Conservation (phyloP, 2,113 vertebrate species). For the Malurus melanocephalus region DNA sequence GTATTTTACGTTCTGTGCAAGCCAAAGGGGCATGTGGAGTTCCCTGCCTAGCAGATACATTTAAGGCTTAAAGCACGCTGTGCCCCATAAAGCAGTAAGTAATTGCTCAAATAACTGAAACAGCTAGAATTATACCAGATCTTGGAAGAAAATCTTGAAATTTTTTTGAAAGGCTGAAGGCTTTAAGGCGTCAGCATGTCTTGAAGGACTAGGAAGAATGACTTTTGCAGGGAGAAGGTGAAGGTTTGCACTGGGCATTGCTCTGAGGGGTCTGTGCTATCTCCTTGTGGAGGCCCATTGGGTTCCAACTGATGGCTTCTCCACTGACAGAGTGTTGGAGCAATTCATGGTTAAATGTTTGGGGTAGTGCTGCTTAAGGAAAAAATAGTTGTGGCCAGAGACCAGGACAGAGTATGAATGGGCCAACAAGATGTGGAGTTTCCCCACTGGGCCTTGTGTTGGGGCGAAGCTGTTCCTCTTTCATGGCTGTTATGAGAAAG, state of each 20-base stretch:
- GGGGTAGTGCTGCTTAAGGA: neutral
- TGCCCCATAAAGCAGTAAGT: conserved; percentile 6
- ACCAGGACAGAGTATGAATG: neutral
- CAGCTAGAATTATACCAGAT: neutral
- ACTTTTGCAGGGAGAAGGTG: neutral
- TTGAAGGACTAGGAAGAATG: neutral
- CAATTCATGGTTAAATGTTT: neutral
- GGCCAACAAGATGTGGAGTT: neutral
- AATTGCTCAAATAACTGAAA: neutral
- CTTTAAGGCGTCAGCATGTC: neutral
- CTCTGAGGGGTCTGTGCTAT: neutral
- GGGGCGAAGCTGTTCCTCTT: rapidly evolving
- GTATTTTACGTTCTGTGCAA: conserved; percentile 15
- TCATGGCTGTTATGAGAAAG: neutral
- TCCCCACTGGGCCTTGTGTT: neutral
- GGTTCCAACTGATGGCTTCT: neutral
- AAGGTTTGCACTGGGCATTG: neutral
- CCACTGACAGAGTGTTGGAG: rapidly evolving
- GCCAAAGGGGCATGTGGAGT: neutral
- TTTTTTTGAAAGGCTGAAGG: neutral
- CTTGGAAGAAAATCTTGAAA: neutral
- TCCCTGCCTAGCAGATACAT: neutral
- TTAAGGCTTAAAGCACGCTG: conserved; percentile 43
- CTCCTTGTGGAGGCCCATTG: rapidly evolving
- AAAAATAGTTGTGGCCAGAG: neutral